phyloP scores from a whole-genome alignment of 2,797 vertebrate species.

The Melanogrammus aeglefinus region DNA sequence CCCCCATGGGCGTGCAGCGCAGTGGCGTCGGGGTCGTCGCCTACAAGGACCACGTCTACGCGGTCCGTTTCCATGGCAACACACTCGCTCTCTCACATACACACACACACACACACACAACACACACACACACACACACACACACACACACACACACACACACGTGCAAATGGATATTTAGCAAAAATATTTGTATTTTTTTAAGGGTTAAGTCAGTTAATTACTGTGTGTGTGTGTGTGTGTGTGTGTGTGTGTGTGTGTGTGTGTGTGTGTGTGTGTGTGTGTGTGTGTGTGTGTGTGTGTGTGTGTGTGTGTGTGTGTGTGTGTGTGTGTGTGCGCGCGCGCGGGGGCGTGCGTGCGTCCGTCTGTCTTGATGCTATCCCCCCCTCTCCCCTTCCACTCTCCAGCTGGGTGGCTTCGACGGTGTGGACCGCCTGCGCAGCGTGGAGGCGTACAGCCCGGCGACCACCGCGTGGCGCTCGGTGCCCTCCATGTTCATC shows the following conservation, averaged over 20 bases:
- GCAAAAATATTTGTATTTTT: neutral
- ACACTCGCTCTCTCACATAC: neutral
- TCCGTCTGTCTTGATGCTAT: neutral
- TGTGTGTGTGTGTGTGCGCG: too few relatives aligned
- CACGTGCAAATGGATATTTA: neutral
- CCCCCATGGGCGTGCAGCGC: constrained; percentile 67
- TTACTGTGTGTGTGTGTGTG: neutral
- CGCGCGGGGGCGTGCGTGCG: too few relatives aligned
- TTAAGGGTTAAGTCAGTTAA: neutral
- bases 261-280: too few relatives aligned
- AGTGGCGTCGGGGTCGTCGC: constrained; percentile 59
- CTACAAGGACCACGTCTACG: constrained; percentile 41
- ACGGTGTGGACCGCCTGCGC: constrained; percentile 60
- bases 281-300: too few relatives aligned
- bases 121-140: neutral
- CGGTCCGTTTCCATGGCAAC: constrained; percentile 25
- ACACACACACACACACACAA: neutral
- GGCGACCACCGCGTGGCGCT: constrained; percentile 63
- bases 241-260: neutral
- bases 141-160: neutral
- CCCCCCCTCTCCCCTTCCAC: neutral
- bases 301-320: too few relatives aligned
- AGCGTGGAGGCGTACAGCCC: constrained; percentile 79
- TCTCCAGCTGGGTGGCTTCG: constrained; percentile 78
- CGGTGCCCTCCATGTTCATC: constrained; percentile 66